phyloP scores from a whole-genome alignment of 2,888 invertebrate genomes.

The Epinotia demarniana region DNA sequence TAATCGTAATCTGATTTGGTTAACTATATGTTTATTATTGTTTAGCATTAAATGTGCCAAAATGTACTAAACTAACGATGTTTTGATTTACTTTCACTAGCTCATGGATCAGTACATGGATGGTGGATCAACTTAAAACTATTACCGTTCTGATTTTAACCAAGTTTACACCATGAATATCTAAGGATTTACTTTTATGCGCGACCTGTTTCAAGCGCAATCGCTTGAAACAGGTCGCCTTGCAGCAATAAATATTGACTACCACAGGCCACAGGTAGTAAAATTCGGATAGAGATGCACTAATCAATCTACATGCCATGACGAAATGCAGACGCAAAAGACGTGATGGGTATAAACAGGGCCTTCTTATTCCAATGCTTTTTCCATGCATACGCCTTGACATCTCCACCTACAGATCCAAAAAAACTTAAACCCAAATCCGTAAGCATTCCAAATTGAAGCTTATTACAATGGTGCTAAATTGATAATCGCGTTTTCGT shows the following conservation, averaged over 20 bases:
- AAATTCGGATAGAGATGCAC: conserved; percentile 21
- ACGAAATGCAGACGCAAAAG: conserved; percentile 35
- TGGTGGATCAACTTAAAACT: background rate
- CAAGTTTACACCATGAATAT: background rate
- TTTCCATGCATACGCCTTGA: conserved; percentile 19
- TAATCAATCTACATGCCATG: conserved; percentile 38
- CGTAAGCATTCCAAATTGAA: background rate
- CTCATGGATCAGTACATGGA: background rate
- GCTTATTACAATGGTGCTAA: background rate
- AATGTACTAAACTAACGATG: background rate
- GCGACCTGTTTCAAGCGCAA: background rate
- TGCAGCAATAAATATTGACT: conserved; percentile 17
- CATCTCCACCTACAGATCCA: background rate
- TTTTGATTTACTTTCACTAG: background rate
- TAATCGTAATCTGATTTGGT: background rate
- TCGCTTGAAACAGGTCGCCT: background rate
- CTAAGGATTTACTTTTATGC: background rate
- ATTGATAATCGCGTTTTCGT: background rate
- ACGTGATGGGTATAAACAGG: conserved; percentile 30
- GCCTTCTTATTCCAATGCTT: conserved; percentile 33
- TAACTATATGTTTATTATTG: background rate
- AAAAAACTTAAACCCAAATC: background rate
- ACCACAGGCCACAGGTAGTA: conserved; percentile 11
- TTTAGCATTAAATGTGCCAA: background rate
- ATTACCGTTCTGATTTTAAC: conserved; percentile 1